Evolutionary conservation across 2,888 invertebrate species (phyloP), one percentile per base, ranked within the genome.

Genomic region (Leucania comma): DNA sequence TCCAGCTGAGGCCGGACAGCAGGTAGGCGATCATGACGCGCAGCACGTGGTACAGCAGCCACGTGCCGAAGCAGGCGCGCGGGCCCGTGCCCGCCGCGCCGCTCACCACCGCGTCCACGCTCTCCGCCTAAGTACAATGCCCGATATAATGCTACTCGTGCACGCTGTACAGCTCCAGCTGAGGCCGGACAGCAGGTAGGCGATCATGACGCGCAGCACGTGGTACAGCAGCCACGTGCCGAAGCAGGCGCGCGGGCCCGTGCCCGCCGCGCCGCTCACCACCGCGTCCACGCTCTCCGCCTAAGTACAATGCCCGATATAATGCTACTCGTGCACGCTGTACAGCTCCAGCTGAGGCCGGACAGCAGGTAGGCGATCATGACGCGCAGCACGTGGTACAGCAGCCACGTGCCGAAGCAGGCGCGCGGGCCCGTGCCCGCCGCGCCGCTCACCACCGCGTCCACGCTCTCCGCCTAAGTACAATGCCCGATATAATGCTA

Each of bases 171-270:
- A 99, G 95, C 93, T 99, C 99, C 67, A 99, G 96, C 91, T 99
- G 87, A 99, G 98, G 0, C 99, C 99, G 29, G 99, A 98, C 84
- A 99, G 96, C 50, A 99, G 96, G 93, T 99, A 99, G n/a, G 99
- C 98, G 86, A 99, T 98, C 99, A 99, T 99, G 46, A 99, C 97
- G 57, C 98, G 96, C 61, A 99, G 96, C 58, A 99, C 98, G 92
- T 99, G 99, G 94, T 99, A 99, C 78, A 99, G 96, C 51, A 99
- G 97, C 99, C 99, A 99, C 0, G 99, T 99, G 67, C 98, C 98
- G 90, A 98, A 98, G 92, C 98, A 99, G 0, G 98, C 98, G 38
- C 94, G 91, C 0, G 92, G 88, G 0, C 91, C 89, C 0, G 86
- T 83, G 9, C 90, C 91, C 46, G 88, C 90, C 26, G 91, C 92